Percentiles rank a stretch among this genome's conserved stretches.
Conservation (phyloP, 2,797 vertebrate genomes). For the Myotis daubentonii region DNA sequence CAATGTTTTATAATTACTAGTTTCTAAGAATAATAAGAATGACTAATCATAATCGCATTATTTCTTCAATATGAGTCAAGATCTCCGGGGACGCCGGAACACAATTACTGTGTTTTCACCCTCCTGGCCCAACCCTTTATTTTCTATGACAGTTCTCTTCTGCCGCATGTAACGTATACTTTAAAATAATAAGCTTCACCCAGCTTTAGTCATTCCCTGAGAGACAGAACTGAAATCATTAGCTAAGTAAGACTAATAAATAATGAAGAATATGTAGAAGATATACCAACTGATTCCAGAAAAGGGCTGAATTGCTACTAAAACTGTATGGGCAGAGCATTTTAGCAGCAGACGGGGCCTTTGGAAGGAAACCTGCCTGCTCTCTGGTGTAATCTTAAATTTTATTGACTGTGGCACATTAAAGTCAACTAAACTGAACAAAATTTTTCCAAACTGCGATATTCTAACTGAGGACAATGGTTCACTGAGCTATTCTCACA, state of each 20-base stretch:
- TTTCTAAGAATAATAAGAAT: neutral
- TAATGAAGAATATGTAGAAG: conserved; percentile 8
- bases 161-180: neutral
- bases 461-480: neutral
- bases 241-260: conserved; percentile 8
- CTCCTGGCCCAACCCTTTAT: neutral
- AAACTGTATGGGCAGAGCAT: neutral
- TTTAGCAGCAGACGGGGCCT: neutral
- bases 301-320: neutral
- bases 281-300: neutral
- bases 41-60: neutral
- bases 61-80: neutral
- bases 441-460: conserved; percentile 13
- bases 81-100: neutral
- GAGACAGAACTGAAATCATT: conserved; percentile 8
- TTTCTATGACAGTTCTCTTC: neutral
- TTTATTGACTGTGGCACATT: conserved; percentile 39
- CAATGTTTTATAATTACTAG: neutral
- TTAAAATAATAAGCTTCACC: conserved; percentile 43
- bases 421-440: conserved; percentile 22
- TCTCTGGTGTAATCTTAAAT: neutral
- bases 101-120: neutral
- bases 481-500: conserved; percentile 86
- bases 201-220: neutral
- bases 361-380: neutral